A percentile compares a stretch with the other conserved stretches of the same genome.
Conservation (phyloP, 2,797 vertebrate species). For the Pseudomugil gertrudae region DNA sequence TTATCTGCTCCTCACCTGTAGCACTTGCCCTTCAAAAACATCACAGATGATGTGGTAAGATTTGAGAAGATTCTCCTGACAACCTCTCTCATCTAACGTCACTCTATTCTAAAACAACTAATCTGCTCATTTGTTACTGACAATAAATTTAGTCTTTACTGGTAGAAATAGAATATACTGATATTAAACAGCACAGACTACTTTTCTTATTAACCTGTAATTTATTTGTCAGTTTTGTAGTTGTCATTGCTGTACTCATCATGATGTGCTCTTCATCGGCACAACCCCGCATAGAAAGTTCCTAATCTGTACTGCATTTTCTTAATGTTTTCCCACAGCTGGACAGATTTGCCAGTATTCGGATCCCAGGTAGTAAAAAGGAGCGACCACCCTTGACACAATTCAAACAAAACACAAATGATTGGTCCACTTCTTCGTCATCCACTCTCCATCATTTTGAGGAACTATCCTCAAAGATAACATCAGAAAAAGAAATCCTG, state of each 20-base stretch:
- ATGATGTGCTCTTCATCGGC: neutral
- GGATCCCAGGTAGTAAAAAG: conserved; percentile 93
- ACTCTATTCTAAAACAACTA: conserved; percentile 13
- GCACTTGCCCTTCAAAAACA: conserved; percentile 92
- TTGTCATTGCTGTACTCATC: too few relatives aligned
- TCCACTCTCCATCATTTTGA: conserved; percentile 79
- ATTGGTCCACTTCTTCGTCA: conserved; percentile 79
- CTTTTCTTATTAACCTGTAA: conserved; percentile 28
- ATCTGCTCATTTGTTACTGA: conserved; percentile 22
- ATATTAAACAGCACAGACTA: conserved; percentile 6
- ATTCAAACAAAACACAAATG: conserved; percentile 81
- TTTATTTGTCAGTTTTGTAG: conserved; percentile 20
- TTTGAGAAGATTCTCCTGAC: conserved; percentile 14
- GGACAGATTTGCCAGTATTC: conserved; percentile 95
- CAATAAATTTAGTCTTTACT: conserved; percentile 17
- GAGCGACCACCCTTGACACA: conserved; percentile 84
- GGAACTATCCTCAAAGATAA: conserved; percentile 85
- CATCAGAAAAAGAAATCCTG: conserved; percentile 91
- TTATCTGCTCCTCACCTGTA: conserved; percentile 81
- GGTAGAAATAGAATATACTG: conserved; percentile 4
- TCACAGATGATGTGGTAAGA: conserved; percentile 98
- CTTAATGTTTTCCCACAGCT: conserved; percentile 76
- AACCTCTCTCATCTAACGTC: conserved; percentile 32
- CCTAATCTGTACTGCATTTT: conserved; percentile 23
- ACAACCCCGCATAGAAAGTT: neutral